Base-by-base conservation (phyloP, 2,797 vertebrate genomes). In the Ceryle rudis region DNA sequence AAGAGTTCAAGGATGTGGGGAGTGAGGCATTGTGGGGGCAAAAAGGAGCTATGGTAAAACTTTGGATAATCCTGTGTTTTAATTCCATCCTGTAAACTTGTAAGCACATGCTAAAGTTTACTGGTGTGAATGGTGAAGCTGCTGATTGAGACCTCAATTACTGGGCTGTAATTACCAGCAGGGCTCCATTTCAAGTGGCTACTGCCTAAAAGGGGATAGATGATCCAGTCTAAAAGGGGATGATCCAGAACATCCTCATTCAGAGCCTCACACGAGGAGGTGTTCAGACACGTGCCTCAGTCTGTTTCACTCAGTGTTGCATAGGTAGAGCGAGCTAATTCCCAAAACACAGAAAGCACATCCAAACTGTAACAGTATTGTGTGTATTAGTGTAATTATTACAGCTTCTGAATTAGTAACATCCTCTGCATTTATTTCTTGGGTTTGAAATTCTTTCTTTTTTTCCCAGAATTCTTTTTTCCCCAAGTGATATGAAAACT, bases 231-330 rank as follows among this genome's bases (percentile, higher is more conserved):
- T 9, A 23, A 49, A 70, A 80, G 5, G 14, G 14, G 9, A 22
- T 3, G 23, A 61, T n/a, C 33, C 5, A 37, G 19, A 83, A 90
- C 57, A 44, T 74, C 14, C 57, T 78, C 81, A 31, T 10, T 33
- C n/a, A 41, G 28, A 23, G 14, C 11, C 15, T 81, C 11, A 9
- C 55, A 16, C 5, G 35, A 44, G 14, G 52, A 28, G 26, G 33
- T 0, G 3, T 47, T 73, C 15, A 20, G 54, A 64, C 52, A 31
- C 0, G 0, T 23, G 5, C 12, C 19, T 81, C 2, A 2, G 22
- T 37, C 37, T 1, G 0, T 15, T 74, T 89, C 31, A 7, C 31
- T 57, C n/a, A 23, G 8, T 20, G 26, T 6, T 11, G 6, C 20
- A 41, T 74, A 61, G 55, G 54, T 21, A 47, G 21, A 29, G 26